Conservation (phyloP, 1,140 invertebrate genomes). For the Heliothis subflexa region DNA sequence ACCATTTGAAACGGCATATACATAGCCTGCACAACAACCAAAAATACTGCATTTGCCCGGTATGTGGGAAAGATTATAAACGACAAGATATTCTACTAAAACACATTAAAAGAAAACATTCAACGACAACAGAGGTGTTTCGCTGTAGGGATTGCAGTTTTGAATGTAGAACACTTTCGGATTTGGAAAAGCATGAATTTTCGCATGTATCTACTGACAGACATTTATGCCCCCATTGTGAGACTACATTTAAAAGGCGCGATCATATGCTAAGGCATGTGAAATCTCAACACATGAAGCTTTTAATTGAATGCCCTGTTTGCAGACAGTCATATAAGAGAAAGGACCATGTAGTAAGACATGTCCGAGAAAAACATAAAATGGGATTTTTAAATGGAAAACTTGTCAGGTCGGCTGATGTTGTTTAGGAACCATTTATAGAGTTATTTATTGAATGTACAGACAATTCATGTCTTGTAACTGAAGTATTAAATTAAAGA, state of each 20-base stretch:
- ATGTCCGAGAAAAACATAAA: slow-evolving; percentile 70
- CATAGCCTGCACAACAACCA: slow-evolving; percentile 59
- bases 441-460: no score
- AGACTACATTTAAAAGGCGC: slow-evolving; percentile 63
- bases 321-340: slow-evolving; percentile 66
- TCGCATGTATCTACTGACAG: slow-evolving; percentile 53
- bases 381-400: slow-evolving; percentile 62
- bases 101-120: slow-evolving; percentile 65
- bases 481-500: no score
- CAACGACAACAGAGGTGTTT: slow-evolving; percentile 51
- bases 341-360: slow-evolving; percentile 67
- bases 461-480: no score
- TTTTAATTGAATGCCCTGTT: slow-evolving; percentile 59
- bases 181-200: slow-evolving; percentile 63
- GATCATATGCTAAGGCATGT: slow-evolving; percentile 73
- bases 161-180: slow-evolving; percentile 51
- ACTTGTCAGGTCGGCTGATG: slow-evolving; percentile 33
- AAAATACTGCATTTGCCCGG: slow-evolving; percentile 59
- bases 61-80: slow-evolving; percentile 59
- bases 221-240: slow-evolving; percentile 63
- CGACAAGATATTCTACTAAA: slow-evolving; percentile 58
- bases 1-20: slow-evolving; percentile 68
- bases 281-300: slow-evolving; percentile 64
- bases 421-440: background rate
- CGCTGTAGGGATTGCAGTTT: slow-evolving; percentile 60